These are phyloP conservation scores for Fukomys damarensis DNA, from an alignment of 2,113 vertebrate genomes.

Conservation along the genomic window DNA sequence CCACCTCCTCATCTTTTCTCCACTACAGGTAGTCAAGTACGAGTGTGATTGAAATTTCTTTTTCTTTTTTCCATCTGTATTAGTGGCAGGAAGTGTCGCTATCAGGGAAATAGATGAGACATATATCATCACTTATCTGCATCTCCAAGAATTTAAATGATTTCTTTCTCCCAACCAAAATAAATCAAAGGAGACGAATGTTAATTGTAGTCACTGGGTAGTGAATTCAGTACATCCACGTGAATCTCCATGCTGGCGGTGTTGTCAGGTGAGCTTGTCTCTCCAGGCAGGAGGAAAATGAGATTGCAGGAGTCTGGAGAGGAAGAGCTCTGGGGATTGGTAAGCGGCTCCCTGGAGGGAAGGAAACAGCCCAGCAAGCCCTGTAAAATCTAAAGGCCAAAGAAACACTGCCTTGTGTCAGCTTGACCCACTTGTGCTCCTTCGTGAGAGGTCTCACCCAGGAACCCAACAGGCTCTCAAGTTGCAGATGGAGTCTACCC, in stretches of 20 bases:
- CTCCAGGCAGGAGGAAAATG: slow-evolving; percentile 60
- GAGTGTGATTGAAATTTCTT: slow-evolving; percentile 64
- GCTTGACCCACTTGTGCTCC: not conserved
- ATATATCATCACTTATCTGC: slow-evolving; percentile 73
- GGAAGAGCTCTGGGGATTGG: slow-evolving; percentile 30
- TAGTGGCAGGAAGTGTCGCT: slow-evolving; percentile 58
- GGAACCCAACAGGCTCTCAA: not conserved
- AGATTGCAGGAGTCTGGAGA: not conserved
- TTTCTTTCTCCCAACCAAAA: slow-evolving; percentile 70
- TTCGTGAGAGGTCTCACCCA: not conserved
- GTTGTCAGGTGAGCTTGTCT: slow-evolving; percentile 47
- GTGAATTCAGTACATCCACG: slow-evolving; percentile 49
- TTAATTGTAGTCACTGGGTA: slow-evolving; percentile 73
- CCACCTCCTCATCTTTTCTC: not conserved
- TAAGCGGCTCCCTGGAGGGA: not conserved
- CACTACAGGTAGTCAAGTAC: slow-evolving; percentile 43
- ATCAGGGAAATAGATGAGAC: slow-evolving; percentile 65
- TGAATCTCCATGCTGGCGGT: not conserved
- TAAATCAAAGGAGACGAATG: slow-evolving; percentile 77
- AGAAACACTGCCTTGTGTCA: not conserved
- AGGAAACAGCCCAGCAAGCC: slow-evolving; percentile 2
- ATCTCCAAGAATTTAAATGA: slow-evolving; percentile 73
- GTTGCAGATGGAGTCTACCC: not conserved
- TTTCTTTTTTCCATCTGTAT: slow-evolving; percentile 65
- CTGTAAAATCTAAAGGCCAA: slow-evolving; percentile 54